phyloP scores from a whole-genome alignment of 2,888 invertebrate genomes.

The Caenorhabditis angaria region DNA sequence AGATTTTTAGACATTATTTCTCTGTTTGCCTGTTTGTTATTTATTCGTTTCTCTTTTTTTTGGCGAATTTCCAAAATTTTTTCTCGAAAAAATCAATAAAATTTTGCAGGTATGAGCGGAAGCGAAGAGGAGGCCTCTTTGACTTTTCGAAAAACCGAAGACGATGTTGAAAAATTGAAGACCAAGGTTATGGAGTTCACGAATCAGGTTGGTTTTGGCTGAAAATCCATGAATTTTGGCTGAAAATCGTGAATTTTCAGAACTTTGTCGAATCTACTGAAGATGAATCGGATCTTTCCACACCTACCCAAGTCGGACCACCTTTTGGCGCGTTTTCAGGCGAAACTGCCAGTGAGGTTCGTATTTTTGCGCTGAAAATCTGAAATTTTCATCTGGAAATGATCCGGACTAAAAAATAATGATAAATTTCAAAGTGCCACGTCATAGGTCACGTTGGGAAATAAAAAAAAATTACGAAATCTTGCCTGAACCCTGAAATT shows the following conservation, averaged over 20 bases:
- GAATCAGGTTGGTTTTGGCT: constrained; percentile 20
- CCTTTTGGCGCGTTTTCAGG: constrained; percentile 26
- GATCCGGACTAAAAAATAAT: too few relatives aligned
- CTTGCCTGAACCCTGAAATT: too few relatives aligned
- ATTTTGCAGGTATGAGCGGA: constrained; percentile 26
- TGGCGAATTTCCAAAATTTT: constrained; percentile 3
- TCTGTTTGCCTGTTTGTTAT: constrained; percentile 5
- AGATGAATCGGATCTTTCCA: constrained; percentile 40
- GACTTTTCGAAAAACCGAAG: constrained; percentile 26
- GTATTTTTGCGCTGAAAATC: too few relatives aligned
- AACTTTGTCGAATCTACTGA: constrained; percentile 39
- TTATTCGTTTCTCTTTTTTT: not conserved
- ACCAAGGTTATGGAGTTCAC: constrained; percentile 31
- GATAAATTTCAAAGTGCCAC: too few relatives aligned
- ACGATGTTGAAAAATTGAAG: constrained; percentile 6
- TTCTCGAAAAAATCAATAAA: constrained; percentile 9
- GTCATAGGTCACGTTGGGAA: too few relatives aligned
- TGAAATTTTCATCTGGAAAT: too few relatives aligned
- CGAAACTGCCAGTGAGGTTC: constrained; percentile 21
- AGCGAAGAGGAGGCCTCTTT: constrained; percentile 35
- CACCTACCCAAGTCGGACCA: constrained; percentile 37
- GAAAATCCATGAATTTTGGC: not conserved
- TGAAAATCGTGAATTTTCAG: constrained; percentile 15
- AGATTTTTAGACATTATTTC: not conserved
- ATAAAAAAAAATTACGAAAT: too few relatives aligned